Base-by-base conservation (phyloP, 1,140 invertebrate genomes). In the Anastrepha obliqua region DNA sequence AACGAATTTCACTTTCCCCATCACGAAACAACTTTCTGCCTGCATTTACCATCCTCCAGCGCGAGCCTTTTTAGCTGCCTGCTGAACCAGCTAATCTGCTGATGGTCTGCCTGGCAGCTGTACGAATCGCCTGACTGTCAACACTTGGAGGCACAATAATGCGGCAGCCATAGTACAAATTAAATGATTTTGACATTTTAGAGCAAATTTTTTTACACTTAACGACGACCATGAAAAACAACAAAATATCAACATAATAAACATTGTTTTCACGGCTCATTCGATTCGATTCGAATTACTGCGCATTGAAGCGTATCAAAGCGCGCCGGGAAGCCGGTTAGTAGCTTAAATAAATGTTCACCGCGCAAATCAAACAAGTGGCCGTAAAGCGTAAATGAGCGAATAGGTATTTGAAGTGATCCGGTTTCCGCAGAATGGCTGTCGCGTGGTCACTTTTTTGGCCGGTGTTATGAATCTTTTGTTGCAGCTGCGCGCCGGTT, bases 111-210 rank as follows among this genome's bases (percentile, higher is more conserved):
- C 39, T 74, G 7, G 2, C 17, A 42, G 4, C 42, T 47, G 15
- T 7, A 62, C 60, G 7, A 62, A 62, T 4, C 13, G 29, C 2
- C 64, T 5, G 64, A 11, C 64, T 3, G 42, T 44, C 67, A 74
- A 42, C 42, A 55, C 51, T 55, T 9, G 5, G 51, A 5, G 51
- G 15, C 67, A 67, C 64, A 74, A 39, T 42, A 17, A 74, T 74
- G 67, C 67, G 67, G 42, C 13, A 74, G 67, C 67, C 1, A 44
- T 47, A 13, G 5, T 11, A 74, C 44, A 74, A 74, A 74, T 74
- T 74, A 74, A 74, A 42, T 47, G 67, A 74, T 74, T 74, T 74
- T n/a, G 42, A 74, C 39, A 74, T 74, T 74, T 74, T 74, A 74
- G 67, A 47, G 67, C 67, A 74, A 74, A 74, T 47, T 74, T 74